Base-by-base conservation (phyloP, 1,140 invertebrate species). In the Euwallacea similis region DNA sequence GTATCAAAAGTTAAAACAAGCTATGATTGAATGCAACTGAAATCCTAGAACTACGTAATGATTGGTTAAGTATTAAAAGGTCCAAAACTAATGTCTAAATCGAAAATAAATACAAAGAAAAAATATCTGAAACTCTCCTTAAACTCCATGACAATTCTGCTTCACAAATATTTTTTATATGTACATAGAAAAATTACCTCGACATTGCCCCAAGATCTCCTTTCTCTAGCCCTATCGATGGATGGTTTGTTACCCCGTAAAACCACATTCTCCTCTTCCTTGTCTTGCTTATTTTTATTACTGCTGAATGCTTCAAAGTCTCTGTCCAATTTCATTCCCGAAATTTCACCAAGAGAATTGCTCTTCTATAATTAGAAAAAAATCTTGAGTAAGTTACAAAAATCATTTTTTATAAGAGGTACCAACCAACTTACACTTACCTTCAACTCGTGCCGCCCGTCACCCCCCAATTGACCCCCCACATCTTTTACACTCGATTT, bases 281-380 rank as follows among this genome's bases (percentile, higher is more conserved):
- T 71, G 7, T 73, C 66, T 41, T 73, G 47, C 13, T 73, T 72
- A 9, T 65, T 63, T 47, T 55, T 71, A 33, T 33, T 33, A n/a
- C 54, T 59, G 42, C 60, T 63, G 46, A 79, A 79, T 10, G 66
- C 65, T 63, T 63, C 66, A 47, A 81, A 81, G 78, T 91, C 89
- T 75, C 65, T 56, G 66, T 89, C 88, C 16, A 90, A 80, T 81
- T 87, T 90, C 10, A 87, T 88, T 63, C 87, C 87, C 2, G 88
- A 89, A 69, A 91, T 86, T 80, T 91, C 90, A 80, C 91, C 90
- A 44, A 91, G 79, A 9, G 88, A 90, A 75, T 88, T 87, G 50
- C 88, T 87, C 72, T 88, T 88, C 77, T 89, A 86, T 47, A 87
- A 76, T 50, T 13, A 33, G 11, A 66, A 33, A 33, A 33, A 33